Base-by-base conservation (phyloP, 1,140 invertebrate genomes). In the Eupristina koningsbergeri region DNA sequence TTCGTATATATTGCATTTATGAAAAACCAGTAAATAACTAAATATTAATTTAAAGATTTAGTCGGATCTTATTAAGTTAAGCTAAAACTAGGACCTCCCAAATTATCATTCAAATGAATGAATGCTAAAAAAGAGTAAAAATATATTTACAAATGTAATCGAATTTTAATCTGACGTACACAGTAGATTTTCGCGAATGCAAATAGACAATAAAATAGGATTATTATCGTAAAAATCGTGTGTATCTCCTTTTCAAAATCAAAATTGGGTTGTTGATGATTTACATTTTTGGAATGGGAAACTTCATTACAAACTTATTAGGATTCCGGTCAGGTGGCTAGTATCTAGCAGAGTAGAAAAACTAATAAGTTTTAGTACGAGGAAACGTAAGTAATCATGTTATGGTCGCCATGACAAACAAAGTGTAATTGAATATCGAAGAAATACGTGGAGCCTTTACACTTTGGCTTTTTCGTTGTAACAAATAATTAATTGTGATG, bases 401-500 rank as follows among this genome's bases (percentile, higher is more conserved):
- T 80, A 80, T 41, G 77, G 41, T 69, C 8, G 34, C 47, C 67
- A 69, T 80, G 77, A 80, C 45, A 80, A 80, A 80, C 34, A 80
- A 80, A 63, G 77, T 69, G 77, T 50, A 50, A 80, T 80, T 50
- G 61, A 80, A 50, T 80, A 15, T 67, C 67, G 67, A 80, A 36
- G 63, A n/a, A 31, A 41, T 67, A 80, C 64, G 63, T 47, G n/a
- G 19, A 64, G 61, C 39, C n/a, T 47, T 13, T 47, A 45, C 3
- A 36, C 15, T 31, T n/a, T 41, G n/a, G 6, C 63, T 50, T 80
- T 80, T 69, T 67, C 17, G 9, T 67, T 34, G 29, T 69, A 67
- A 69, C 58, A 17, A 63, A 26, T 41, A 79, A 79, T 79, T 50
- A 79, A 79, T 79, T 41, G 39, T n/a, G n/a, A 79, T 45, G 67